These are phyloP conservation scores for Punctoribates punctum DNA, from an alignment of 2,888 invertebrate genomes.

Conservation along the genomic window DNA sequence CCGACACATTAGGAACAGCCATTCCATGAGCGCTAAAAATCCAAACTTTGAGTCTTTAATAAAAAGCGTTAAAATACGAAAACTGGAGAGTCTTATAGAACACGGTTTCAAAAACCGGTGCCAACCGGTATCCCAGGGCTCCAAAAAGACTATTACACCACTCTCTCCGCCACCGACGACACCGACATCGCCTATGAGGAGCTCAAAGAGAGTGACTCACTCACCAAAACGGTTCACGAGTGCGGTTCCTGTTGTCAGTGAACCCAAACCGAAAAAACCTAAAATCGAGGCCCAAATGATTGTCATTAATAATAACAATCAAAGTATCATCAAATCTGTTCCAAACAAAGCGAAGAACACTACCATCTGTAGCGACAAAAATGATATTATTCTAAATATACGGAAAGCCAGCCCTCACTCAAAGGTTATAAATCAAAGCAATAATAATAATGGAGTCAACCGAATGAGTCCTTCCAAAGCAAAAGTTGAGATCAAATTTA, in stretches of 20 bases:
- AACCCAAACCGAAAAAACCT: not conserved
- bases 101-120: not conserved
- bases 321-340: not conserved
- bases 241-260: not conserved
- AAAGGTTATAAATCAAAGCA: not conserved
- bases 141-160: not conserved
- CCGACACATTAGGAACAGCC: conserved; percentile 2
- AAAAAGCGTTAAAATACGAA: not conserved
- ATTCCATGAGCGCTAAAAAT: not conserved
- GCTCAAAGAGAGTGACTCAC: too few relatives aligned
- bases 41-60: not conserved
- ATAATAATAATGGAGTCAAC: not conserved
- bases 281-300: conserved; percentile 3
- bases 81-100: not conserved
- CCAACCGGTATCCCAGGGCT: too few relatives aligned
- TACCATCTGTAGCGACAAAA: not conserved
- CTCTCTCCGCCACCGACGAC: too few relatives aligned
- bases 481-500: conserved; percentile 8
- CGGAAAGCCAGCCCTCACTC: too few relatives aligned
- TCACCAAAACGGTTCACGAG: too few relatives aligned
- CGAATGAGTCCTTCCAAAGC: not conserved
- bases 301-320: not conserved
- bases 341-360: not conserved
- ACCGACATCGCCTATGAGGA: not conserved
- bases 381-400: not conserved